These are phyloP conservation scores for Montipora capricornis DNA, from an alignment of 64 coral and sea anemone species.

Conservation along the genomic window DNA sequence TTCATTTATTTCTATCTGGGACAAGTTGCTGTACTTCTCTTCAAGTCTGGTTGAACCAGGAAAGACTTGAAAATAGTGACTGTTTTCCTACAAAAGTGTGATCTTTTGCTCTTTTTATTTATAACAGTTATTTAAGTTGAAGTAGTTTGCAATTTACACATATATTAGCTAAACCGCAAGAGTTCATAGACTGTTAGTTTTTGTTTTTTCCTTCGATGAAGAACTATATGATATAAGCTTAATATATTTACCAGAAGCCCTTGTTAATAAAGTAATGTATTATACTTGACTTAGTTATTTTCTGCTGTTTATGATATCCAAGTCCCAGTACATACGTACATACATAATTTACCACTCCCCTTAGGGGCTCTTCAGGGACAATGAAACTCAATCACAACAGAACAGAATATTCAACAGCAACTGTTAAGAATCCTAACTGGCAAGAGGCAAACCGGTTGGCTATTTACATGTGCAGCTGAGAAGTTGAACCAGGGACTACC, in stretches of 20 bases:
- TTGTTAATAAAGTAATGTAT: background rate
- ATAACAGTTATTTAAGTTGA: background rate
- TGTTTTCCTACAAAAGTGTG: background rate
- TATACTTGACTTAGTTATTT: background rate
- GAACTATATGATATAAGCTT: background rate
- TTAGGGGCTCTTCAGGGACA: too few relatives aligned
- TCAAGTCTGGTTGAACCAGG: constrained; percentile 60
- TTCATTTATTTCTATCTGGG: constrained; percentile 99
- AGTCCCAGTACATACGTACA: too few relatives aligned
- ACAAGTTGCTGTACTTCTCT: constrained; percentile 98
- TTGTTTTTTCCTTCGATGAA: background rate
- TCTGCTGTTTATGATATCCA: background rate
- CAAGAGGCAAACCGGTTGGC: too few relatives aligned
- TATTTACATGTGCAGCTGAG: too few relatives aligned
- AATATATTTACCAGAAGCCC: background rate
- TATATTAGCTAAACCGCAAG: background rate
- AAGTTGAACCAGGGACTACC: too few relatives aligned
- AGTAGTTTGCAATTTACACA: background rate
- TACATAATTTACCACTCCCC: too few relatives aligned
- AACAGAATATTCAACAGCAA: too few relatives aligned
- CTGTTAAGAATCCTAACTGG: too few relatives aligned
- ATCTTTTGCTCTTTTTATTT: background rate
- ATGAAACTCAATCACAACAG: too few relatives aligned
- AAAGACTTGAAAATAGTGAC: background rate
- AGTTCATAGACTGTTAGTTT: background rate